Conservation (phyloP, 2,888 invertebrate species). For the Acanthosepion pharaonis region DNA sequence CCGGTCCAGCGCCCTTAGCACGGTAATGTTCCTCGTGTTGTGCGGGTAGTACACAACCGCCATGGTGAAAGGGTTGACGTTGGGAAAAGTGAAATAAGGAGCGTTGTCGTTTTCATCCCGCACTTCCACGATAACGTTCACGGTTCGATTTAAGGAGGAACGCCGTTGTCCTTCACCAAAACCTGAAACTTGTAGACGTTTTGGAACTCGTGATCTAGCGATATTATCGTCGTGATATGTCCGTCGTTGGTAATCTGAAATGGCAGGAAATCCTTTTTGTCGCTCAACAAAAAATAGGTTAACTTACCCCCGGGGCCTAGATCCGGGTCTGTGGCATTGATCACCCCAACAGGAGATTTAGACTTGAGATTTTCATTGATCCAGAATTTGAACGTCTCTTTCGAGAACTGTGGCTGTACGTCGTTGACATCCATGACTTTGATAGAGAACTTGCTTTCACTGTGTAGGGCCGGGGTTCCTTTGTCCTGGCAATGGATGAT, state of each 20-base stretch:
- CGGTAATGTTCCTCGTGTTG: constrained; percentile 2
- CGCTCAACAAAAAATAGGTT: neutral
- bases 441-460: neutral
- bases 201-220: neutral
- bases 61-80: neutral
- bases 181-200: constrained; percentile 33
- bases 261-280: neutral
- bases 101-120: neutral
- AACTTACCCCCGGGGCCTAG: neutral
- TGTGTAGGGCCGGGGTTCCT: neutral
- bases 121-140: constrained; percentile 13
- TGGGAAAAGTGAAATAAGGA: neutral
- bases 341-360: neutral
- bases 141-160: neutral
- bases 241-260: neutral
- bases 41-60: neutral
- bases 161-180: neutral
- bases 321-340: neutral
- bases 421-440: neutral
- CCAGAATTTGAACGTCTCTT: constrained; percentile 33
- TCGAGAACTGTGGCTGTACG: neutral
- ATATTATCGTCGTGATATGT: neutral
- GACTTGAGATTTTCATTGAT: neutral
- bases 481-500: neutral
- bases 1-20: neutral